Conservation (phyloP, 2,888 invertebrate species). For the Scaptomyza reducta region DNA sequence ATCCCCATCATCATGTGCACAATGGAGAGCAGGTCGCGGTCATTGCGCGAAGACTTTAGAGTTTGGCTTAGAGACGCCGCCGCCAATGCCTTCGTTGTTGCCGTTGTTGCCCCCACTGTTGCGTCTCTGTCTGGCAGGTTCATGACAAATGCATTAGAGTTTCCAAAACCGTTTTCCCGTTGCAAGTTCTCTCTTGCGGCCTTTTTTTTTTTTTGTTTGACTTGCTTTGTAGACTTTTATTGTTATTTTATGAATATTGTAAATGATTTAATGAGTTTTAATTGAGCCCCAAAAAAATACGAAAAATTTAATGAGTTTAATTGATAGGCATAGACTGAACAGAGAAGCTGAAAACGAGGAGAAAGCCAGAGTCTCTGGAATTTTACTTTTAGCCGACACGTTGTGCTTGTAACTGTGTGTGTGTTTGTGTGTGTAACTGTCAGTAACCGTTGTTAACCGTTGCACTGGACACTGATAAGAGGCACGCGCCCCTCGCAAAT, state of each 20-base stretch:
- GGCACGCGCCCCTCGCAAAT: slow-evolving; percentile 65
- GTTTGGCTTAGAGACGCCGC: slow-evolving; percentile 39
- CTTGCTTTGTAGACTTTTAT: slow-evolving; percentile 40
- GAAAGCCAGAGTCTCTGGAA: slow-evolving; percentile 59
- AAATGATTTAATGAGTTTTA: slow-evolving; percentile 78
- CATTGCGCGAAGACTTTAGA: slow-evolving; percentile 50
- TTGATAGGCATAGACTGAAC: slow-evolving; percentile 68
- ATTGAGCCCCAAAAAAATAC: slow-evolving; percentile 52
- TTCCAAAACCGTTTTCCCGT: slow-evolving; percentile 36
- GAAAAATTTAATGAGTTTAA: slow-evolving; percentile 69
- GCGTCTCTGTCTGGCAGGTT: slow-evolving; percentile 60
- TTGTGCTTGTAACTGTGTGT: slow-evolving; percentile 22
- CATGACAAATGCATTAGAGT: slow-evolving; percentile 76
- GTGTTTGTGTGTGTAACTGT: slow-evolving; percentile 35
- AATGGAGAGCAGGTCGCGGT: slow-evolving; percentile 77
- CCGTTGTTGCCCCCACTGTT: background rate
- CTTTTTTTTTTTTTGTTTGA: slow-evolving; percentile 32
- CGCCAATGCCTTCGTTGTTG: slow-evolving; percentile 9
- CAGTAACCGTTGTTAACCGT: slow-evolving; percentile 67
- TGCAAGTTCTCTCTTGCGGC: slow-evolving; percentile 52
- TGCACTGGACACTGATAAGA: slow-evolving; percentile 63
- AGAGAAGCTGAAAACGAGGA: slow-evolving; percentile 33
- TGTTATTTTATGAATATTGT: slow-evolving; percentile 76
- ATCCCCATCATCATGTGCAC: slow-evolving; percentile 74
- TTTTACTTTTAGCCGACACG: slow-evolving; percentile 18